Conservation (phyloP, 2,888 invertebrate genomes). For the Lamellibrachia columna region DNA sequence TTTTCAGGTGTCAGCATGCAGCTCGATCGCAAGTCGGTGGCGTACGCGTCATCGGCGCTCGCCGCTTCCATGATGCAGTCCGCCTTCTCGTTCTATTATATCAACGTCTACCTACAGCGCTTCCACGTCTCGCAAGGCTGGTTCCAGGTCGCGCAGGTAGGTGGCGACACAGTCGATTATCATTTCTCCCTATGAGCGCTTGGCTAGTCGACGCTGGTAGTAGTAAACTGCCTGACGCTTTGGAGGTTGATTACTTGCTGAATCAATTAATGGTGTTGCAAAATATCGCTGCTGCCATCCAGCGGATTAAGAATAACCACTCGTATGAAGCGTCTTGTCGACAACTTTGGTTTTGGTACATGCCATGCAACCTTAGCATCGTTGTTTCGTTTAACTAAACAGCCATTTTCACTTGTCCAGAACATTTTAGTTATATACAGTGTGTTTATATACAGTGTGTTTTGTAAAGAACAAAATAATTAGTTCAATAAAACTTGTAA, state of each 20-base stretch:
- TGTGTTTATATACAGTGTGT: neutral
- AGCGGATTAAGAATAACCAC: neutral
- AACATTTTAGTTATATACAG: neutral
- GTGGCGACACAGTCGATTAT: neutral
- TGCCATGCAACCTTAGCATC: neutral
- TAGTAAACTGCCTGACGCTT: neutral
- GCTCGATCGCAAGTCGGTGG: slow-evolving; percentile 40
- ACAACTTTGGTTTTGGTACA: neutral
- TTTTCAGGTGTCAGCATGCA: neutral
- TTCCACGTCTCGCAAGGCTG: slow-evolving; percentile 65
- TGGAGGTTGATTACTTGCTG: neutral
- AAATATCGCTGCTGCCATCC: neutral
- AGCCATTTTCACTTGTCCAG: neutral
- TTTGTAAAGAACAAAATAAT: neutral
- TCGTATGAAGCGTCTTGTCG: too few relatives aligned
- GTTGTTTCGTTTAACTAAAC: neutral
- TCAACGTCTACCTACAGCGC: slow-evolving; percentile 65
- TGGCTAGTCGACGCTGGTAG: neutral
- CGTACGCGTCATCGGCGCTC: slow-evolving; percentile 49
- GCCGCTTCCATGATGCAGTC: slow-evolving; percentile 56
- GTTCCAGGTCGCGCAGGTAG: slow-evolving; percentile 64
- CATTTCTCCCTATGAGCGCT: slow-evolving; percentile 5
- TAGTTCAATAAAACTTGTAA: neutral
- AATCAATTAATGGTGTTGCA: neutral
- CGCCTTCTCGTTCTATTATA: slow-evolving; percentile 67